Conservation (phyloP, 2,888 invertebrate genomes). For the Lacanobia oleracea region DNA sequence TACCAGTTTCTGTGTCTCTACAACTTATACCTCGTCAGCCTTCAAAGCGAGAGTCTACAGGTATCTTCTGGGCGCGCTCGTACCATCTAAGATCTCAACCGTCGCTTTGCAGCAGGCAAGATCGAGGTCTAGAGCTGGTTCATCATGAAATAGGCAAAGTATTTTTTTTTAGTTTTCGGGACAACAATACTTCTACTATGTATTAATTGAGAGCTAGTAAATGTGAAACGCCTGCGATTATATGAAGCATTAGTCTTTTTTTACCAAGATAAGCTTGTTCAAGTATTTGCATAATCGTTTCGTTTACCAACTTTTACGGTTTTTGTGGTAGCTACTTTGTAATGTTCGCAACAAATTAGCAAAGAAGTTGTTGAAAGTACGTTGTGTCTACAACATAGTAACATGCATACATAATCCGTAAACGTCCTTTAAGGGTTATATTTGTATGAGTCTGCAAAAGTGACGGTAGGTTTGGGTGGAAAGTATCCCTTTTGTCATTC, state of each 20-base stretch:
- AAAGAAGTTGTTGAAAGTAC: constrained; percentile 37
- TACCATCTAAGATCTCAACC: background rate
- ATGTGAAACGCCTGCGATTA: constrained; percentile 21
- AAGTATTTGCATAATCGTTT: constrained; percentile 42
- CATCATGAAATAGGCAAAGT: background rate
- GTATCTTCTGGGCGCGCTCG: background rate
- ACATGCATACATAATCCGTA: constrained; percentile 1
- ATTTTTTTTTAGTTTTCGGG: background rate
- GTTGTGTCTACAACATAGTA: constrained; percentile 1
- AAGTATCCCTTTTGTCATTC: background rate
- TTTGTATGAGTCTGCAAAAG: background rate
- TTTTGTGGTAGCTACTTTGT: constrained; percentile 25
- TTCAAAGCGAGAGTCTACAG: background rate
- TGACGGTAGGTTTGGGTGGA: background rate
- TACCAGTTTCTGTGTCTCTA: background rate
- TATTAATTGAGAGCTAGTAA: constrained; percentile 1
- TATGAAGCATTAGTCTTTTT: constrained; percentile 30
- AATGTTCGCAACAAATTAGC: constrained; percentile 47
- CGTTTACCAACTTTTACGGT: constrained; percentile 45
- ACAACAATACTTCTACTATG: background rate
- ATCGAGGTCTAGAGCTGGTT: background rate
- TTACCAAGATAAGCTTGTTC: constrained; percentile 22
- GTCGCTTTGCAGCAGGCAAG: background rate
- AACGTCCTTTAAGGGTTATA: background rate
- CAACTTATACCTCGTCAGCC: background rate